Evolutionary conservation across 35 echinoderm and acorn worm species (phyloP), one percentile per base, ranked within the genome.

Genomic region (Anneissia japonica): DNA sequence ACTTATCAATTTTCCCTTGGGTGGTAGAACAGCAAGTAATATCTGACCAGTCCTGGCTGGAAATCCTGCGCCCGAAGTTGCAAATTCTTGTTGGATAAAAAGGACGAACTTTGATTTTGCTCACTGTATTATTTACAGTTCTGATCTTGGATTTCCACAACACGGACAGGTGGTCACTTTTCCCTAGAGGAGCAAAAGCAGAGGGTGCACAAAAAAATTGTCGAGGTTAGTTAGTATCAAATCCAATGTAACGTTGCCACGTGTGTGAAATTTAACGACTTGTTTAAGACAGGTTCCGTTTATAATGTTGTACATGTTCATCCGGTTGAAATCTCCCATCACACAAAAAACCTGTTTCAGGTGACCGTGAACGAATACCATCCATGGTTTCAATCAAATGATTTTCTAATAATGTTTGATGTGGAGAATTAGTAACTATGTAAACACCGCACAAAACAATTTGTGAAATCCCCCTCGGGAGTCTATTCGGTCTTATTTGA

Each of bases 351-450:
- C 76, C 83, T 37, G 38, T 81, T 16, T 86, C 46, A 35, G 89
- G 83, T 40, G 79, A 39, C 3, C 86, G 36, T 10, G n/a, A 23
- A 39, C 51, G 13, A 35, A 91, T 72, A 31, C 41, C 55, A 64
- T 91, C 89, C 45, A 86, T 86, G 46, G 36, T 64, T 29, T 91
- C 89, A 34, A 79, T n/a, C 31, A 91, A 51, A 86, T 91, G 83
- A 31, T 91, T 43, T 19, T 83, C 74, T 37, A 91, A 83, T 43
- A 36, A 41, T 14, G 46, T 40, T 55, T 87, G 19, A 77, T 39
- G 28, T 77, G 39, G 4, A 34, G 46, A 74, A 45, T 91, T 76
- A 1, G 89, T 56, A 30, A 80, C 76, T 31, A 46, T 37, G 19
- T 88, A 86, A 19, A 86, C 84, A 9, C 55, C 74, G 39, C 74